Conservation (phyloP, 2,888 invertebrate genomes). For the Sphaerophoria taeniata region DNA sequence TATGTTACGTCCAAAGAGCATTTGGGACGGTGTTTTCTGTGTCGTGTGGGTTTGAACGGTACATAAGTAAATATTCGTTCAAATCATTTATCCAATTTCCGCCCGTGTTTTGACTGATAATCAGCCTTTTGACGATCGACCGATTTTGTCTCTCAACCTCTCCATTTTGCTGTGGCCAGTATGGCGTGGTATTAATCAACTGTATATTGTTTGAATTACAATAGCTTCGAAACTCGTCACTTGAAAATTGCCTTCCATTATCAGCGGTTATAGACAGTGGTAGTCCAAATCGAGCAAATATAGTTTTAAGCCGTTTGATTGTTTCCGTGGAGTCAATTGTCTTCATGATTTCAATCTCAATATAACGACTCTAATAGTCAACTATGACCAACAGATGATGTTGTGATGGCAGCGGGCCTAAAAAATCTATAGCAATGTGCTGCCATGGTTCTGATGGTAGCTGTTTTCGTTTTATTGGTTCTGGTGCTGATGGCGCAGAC, state of each 20-base stretch:
- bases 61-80: conserved; percentile 41
- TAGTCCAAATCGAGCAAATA: conserved; percentile 73
- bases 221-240: conserved; percentile 66
- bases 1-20: conserved; percentile 73
- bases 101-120: conserved; percentile 64
- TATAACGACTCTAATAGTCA: conserved; percentile 3
- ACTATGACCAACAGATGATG: conserved; percentile 3
- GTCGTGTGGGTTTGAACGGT: conserved; percentile 75
- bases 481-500: neutral
- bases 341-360: conserved; percentile 3
- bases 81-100: conserved; percentile 73
- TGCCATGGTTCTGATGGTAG: conserved; percentile 2
- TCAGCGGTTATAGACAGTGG: conserved; percentile 72
- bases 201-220: conserved; percentile 61
- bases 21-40: conserved; percentile 74
- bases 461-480: conserved; percentile 1
- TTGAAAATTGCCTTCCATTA: conserved; percentile 76
- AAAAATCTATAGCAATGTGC: neutral
- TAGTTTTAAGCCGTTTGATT: conserved; percentile 6
- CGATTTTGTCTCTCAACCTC: conserved; percentile 76
- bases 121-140: conserved; percentile 74
- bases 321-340: conserved; percentile 7
- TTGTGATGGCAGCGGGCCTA: conserved; percentile 2
- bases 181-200: conserved; percentile 69
- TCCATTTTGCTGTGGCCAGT: conserved; percentile 75